Percentiles rank a stretch among this genome's conserved stretches.
phyloP scores from a whole-genome alignment of 2,888 invertebrate species.

The Drosophila hawaiiensis region DNA sequence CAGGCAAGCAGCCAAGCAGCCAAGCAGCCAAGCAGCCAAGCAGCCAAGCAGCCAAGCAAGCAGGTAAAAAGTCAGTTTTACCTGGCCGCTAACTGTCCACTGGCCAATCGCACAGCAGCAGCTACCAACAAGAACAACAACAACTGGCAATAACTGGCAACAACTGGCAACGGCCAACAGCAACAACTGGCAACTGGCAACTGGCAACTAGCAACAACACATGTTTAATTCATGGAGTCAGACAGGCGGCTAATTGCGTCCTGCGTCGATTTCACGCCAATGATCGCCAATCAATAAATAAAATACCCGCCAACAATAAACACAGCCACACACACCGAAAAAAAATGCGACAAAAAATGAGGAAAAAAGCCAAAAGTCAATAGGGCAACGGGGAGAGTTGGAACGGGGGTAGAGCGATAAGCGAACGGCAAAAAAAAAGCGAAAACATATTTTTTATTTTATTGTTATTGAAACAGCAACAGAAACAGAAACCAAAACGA shows the following conservation, averaged over 20 bases:
- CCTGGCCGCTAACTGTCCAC: slow-evolving; percentile 43
- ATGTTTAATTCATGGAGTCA: slow-evolving; percentile 59
- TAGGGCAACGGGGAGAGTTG: slow-evolving; percentile 28
- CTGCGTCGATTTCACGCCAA: slow-evolving; percentile 70
- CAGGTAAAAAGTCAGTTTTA: slow-evolving; percentile 50
- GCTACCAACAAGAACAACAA: slow-evolving; percentile 23
- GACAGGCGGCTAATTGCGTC: slow-evolving; percentile 65
- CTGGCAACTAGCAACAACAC: slow-evolving; percentile 37
- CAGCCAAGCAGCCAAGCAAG: background rate
- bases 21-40: background rate
- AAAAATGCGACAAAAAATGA: slow-evolving; percentile 21
- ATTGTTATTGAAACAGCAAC: slow-evolving; percentile 64
- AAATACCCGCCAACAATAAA: slow-evolving; percentile 41
- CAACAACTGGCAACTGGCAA: slow-evolving; percentile 14
- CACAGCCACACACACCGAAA: background rate
- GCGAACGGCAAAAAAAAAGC: slow-evolving; percentile 25
- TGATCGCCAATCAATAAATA: slow-evolving; percentile 77
- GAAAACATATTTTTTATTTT: slow-evolving; percentile 61
- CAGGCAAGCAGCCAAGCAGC: background rate
- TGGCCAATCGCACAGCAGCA: slow-evolving; percentile 55
- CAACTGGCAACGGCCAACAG: slow-evolving; percentile 1
- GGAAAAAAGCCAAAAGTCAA: slow-evolving; percentile 36
- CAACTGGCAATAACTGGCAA: background rate
- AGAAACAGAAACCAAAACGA: slow-evolving; percentile 61
- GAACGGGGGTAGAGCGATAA: background rate